Evolutionary conservation across 2,888 invertebrate species (phyloP), one percentile per base, ranked within the genome.

Genomic region (Pantelozetes paolii): DNA sequence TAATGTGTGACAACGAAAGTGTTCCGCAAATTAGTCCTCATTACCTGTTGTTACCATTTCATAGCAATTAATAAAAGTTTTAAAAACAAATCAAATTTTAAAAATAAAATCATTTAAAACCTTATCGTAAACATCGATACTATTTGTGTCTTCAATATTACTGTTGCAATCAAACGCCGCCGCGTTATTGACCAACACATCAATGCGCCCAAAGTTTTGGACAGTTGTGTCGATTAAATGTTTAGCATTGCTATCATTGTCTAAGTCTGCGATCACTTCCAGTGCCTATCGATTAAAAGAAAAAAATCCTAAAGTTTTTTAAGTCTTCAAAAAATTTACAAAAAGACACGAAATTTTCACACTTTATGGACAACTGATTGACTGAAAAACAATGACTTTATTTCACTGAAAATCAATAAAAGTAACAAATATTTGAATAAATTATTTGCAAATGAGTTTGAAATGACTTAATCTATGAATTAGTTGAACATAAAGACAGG

Each of bases 131-230:
- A 69, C 36, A 6, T 42, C 9, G 36, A 69, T 9, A 15, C 45
- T 45, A 69, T 45, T 45, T 1, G 45, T 1, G 1, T 11, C 1
- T 45, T 69, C 20, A 13, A 69, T 45, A 45, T 42, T 45, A 28
- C 69, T 69, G 26, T 15, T 45, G 28, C 26, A 42, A n/a, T 69
- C 69, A 42, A 69, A 69, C 42, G 23, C 15, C 9, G 69, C 74
- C 13, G 75, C 75, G 45, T 75, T 75, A 48, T 75, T 75, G 13
- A 75, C 74, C 3, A 75, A 23, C n/a, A 74, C 20, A 54, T 75
- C 75, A 1, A 75, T 11, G 1, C 62, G 32, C 11, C 71, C 71
- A 45, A 48, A 75, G 1, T 64, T 54, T 18, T 32, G n/a, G 11
- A 75, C 36, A 0, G 62, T 62, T 18, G n/a, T 30, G 11, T 73